Evolutionary conservation across 1,140 invertebrate species (phyloP), one percentile per base, ranked within the genome.

Genomic region (Batillaria attramentaria): DNA sequence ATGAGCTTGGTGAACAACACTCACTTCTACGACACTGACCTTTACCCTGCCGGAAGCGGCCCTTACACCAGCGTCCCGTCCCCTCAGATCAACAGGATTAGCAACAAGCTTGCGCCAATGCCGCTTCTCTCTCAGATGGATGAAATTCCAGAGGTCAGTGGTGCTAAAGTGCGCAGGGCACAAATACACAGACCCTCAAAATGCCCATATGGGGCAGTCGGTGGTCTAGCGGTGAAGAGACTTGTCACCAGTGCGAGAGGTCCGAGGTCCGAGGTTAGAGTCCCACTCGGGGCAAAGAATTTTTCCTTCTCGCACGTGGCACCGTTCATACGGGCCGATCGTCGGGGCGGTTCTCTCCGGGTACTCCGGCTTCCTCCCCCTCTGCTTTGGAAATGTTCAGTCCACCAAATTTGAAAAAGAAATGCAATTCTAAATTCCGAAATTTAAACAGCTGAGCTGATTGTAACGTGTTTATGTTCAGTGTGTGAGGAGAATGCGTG

Each of bases 21-120:
- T 37, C 74, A 78, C 28, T 65, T 28, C 57, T 43, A n/a, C 16
- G 57, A 79, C n/a, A 20, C 57, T 0, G 79, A 83, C 24, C 77
- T 78, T n/a, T 31, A 80, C 42, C 84, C 84, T 6, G 35, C 35
- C 4, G 41, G 35, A 39, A 42, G 75, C 60, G 37, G 95, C 95
- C 87, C 41, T 83, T 5, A 81, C 80, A 39, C 50, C 37, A 39
- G 92, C 77, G 86, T 95, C 2, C 94, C 93, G 77, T 96, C 95
- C 0, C 96, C 96, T 0, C 96, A 97, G 91, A 90, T 98, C 5
- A 98, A 98, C 89, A 95, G 96, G 84, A 97, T 98, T 79, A 94
- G 94, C 50, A 93, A 95, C 92, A 94, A 94, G 85, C 90, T 97
- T 79, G 95, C 95, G 0, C 89, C 94, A 0, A 93, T 95, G 77